Evolutionary conservation across 2,113 vertebrate genomes (phyloP), one percentile per base, ranked within the genome.

Genomic region (Pseudolaguvia tuberculata): DNA sequence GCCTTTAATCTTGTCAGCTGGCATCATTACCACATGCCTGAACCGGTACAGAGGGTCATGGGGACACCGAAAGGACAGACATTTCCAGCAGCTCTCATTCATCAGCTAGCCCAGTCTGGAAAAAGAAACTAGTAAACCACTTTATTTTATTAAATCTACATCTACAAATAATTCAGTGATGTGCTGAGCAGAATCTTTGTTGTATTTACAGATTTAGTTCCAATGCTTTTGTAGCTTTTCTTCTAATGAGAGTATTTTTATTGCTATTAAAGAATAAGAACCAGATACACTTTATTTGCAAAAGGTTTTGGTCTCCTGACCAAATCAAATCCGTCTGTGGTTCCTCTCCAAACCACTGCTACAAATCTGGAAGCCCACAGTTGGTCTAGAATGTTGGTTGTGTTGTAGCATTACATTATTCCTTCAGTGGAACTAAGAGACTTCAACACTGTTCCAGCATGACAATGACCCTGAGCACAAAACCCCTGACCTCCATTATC

Each of bases 1-100:
- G 27, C 61, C 42, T 75, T 68, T 18, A 27, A 25, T 70, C 42
- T 66, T 75, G 72, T 70, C 66, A 50, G 14, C 72, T 70, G 72
- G 65, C 57, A 23, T 48, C 55, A 23, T 58, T 73, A 52, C 29
- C 42, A 15, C 68, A 47, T 2, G n/a, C 56, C 62, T 72, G 59
- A 76, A 31, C 35, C 62, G 51, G 9, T 45, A 12, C 72, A 51
- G 9, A 4, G 15, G 67, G 58, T 66, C 73, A 75, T 66, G 21
- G 4, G 73, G 42, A 45, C 68, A 58, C 21, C 66, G 42, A 23
- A 79, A 70, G 57, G 57, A 59, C 45, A 45, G 20, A 14, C 48
- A 55, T 65, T 52, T 61, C 35, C 29, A 29, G 15, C 12, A 31
- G 23, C 50, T 50, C 17, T 50, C 35, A 27, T 31, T 29, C 12